Base-by-base conservation (phyloP, 2,797 vertebrate species). In the Myripristis jacobus region DNA sequence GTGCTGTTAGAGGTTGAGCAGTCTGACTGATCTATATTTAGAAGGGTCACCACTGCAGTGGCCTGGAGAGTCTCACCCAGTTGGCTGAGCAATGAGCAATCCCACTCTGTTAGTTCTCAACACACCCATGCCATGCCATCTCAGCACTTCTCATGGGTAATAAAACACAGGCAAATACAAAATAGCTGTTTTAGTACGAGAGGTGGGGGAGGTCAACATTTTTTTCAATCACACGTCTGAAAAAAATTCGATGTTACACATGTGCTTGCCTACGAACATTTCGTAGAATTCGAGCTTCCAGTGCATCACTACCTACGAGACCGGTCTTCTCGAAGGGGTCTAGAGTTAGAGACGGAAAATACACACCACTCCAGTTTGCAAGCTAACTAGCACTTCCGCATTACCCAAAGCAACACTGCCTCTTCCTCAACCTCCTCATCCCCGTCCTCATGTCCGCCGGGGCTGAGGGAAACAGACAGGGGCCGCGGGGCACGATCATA, bases 371-470 rank as follows among this genome's bases (percentile, higher is more conserved):
- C 87, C 19, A 52, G 27, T 50, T 60, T 2, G 1, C 16, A 29
- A 38, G 51, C 78, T 54, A 79, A 41, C 62, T 31, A 59, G 61
- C 82, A 61, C 61, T 53, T 50, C 68, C 27, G 46, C 15, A 83
- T 95, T 95, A 95, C 94, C 94, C 92, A 93, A 71, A 94, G 89
- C 75, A 93, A 89, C 70, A 84, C 90, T 0, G 89, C 87, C 62
- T 93, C 91, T 31, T 92, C 92, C 77, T 94, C 90, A 13, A 73
- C 90, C 48, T 92, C 84, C 66, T 89, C 88, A 8, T 88, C 89
- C 68, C 63, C 84, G 1, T 77, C 81, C 52, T 85, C 77, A 0
- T 15, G 73, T 68, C 61, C 73, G 65, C 70, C 82, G 9, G 81
- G 67, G 66, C 59, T 60, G 66, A 88, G 70, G 77, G 86, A 71